Percentiles rank a stretch among this genome's conserved stretches.
Conservation (phyloP, 2,797 vertebrate species). For the Poeciliopsis infans region DNA sequence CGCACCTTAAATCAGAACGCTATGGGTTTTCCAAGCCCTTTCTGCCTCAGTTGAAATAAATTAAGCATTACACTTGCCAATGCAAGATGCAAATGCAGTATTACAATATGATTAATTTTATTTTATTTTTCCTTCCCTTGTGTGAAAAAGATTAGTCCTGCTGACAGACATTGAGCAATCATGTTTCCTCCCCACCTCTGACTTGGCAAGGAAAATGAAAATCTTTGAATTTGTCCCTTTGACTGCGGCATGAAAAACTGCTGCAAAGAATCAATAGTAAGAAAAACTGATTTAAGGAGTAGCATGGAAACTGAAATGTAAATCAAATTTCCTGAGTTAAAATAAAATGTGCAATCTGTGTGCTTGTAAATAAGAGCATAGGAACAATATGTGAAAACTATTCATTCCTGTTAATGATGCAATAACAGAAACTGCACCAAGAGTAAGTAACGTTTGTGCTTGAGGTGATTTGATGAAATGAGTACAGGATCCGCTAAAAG, state of each 20-base stretch:
- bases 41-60: slow-evolving; percentile 16
- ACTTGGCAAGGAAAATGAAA: background rate
- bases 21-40: slow-evolving; percentile 15
- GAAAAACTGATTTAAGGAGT: background rate
- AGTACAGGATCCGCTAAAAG: slow-evolving; percentile 33
- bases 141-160: background rate
- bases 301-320: background rate
- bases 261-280: background rate
- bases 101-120: slow-evolving; percentile 12
- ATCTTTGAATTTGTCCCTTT: background rate
- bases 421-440: slow-evolving; percentile 32
- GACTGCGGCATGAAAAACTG: background rate
- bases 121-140: background rate
- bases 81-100: slow-evolving; percentile 15
- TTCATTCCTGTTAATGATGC: slow-evolving; percentile 7
- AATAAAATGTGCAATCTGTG: background rate
- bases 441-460: slow-evolving; percentile 14
- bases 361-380: background rate
- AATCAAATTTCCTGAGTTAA: background rate
- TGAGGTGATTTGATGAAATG: slow-evolving; percentile 31
- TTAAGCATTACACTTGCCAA: background rate
- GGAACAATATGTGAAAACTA: background rate
- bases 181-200: background rate
- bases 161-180: too few relatives aligned
- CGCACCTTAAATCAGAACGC: background rate